These are phyloP conservation scores for Ceratosolen fusciceps DNA, from an alignment of 1,140 invertebrate genomes.

Conservation along the genomic window DNA sequence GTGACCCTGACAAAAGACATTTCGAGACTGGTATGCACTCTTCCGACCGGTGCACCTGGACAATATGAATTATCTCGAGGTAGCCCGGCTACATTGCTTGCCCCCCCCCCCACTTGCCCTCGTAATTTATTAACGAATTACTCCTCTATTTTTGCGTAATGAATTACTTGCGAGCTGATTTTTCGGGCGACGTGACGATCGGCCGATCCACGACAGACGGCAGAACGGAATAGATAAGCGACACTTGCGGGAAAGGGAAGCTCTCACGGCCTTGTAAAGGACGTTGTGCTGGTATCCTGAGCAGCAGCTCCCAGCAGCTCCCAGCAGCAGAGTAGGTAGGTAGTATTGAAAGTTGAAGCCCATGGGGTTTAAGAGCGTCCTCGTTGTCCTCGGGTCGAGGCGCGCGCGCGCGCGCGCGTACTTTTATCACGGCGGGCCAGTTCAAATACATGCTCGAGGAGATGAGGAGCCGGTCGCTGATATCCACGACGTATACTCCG, in stretches of 20 bases:
- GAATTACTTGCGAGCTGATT: not conserved
- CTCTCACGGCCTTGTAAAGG: not conserved
- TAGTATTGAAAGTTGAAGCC: conserved; percentile 47
- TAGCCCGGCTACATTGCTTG: not conserved
- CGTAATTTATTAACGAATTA: no score
- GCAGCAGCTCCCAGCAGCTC: not conserved
- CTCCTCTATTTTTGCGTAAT: not conserved
- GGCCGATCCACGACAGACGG: not conserved
- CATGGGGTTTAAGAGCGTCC: conserved; percentile 26
- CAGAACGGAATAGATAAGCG: not conserved
- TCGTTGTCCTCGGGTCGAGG: not conserved
- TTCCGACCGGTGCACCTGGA: conserved; percentile 26
- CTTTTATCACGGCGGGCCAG: conserved; percentile 39
- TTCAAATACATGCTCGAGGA: conserved; percentile 27
- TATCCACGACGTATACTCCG: conserved; percentile 43
- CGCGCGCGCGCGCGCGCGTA: not conserved
- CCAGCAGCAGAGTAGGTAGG: no score
- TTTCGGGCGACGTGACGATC: not conserved
- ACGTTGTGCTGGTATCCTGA: not conserved
- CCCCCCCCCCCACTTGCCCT: no score
- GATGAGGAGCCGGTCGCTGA: conserved; percentile 8
- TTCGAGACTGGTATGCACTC: not conserved
- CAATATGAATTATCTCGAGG: conserved; percentile 30
- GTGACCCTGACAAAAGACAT: conserved; percentile 28
- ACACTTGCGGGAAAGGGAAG: not conserved